Evolutionary conservation across 2,888 invertebrate genomes (phyloP).

Genomic region (Hirtodrosophila histrioides): DNA sequence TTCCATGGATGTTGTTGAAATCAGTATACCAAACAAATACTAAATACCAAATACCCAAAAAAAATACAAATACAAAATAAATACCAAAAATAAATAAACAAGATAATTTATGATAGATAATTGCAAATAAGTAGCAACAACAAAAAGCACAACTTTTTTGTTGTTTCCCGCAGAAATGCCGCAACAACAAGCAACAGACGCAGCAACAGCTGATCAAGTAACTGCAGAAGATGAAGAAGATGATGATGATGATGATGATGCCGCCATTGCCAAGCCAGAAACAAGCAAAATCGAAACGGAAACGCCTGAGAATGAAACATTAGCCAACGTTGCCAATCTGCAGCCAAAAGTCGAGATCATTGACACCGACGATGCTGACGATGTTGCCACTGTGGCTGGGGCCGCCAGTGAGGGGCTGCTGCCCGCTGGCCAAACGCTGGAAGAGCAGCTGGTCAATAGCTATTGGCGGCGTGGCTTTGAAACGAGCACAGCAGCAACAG

Average conservation of each 20-base stretch:
- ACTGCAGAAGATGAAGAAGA: slow-evolving; percentile 21
- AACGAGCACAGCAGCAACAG: slow-evolving; percentile 40
- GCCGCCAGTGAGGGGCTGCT: too few relatives aligned
- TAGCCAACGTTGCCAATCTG: slow-evolving; percentile 15
- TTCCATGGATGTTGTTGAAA: slow-evolving; percentile 77
- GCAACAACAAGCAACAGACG: slow-evolving; percentile 45
- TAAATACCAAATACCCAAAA: slow-evolving; percentile 35
- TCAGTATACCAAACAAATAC: slow-evolving; percentile 55
- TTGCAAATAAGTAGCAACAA: slow-evolving; percentile 58
- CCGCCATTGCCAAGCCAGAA: slow-evolving; percentile 13
- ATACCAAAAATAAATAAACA: slow-evolving; percentile 9
- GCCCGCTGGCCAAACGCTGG: slow-evolving; percentile 84
- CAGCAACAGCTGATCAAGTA: slow-evolving; percentile 47
- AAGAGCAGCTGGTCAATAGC: slow-evolving; percentile 91
- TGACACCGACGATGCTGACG: slow-evolving; percentile 36
- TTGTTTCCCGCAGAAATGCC: slow-evolving; percentile 70
- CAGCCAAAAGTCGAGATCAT: slow-evolving; percentile 53
- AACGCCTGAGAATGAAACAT: slow-evolving; percentile 29
- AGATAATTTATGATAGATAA: slow-evolving; percentile 43
- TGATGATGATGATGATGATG: slow-evolving; percentile 1
- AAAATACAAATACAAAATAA: slow-evolving; percentile 21
- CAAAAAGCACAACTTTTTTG: slow-evolving; percentile 72
- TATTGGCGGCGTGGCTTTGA: slow-evolving; percentile 91
- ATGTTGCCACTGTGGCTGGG: slow-evolving; percentile 7
- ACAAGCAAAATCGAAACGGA: slow-evolving; percentile 19